phyloP scores from a whole-genome alignment of 2,888 invertebrate species.

The Altica lythri region DNA sequence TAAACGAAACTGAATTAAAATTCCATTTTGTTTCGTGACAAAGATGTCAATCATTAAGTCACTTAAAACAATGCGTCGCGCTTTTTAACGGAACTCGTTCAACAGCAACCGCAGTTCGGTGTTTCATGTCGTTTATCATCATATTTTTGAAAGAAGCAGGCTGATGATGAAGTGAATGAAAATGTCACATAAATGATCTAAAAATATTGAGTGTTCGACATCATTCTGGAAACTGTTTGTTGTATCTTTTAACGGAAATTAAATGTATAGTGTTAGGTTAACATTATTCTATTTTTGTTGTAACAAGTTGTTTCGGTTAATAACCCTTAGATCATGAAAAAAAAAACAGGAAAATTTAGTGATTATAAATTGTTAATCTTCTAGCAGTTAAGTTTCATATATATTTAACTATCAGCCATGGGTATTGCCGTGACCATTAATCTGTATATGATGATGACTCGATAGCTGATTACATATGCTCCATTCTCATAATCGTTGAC shows the following conservation, averaged over 20 bases:
- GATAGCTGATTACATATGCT: constrained; percentile 31
- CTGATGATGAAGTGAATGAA: background rate
- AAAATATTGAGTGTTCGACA: too few relatives aligned
- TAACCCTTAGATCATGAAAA: too few relatives aligned
- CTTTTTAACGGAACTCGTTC: constrained; percentile 26
- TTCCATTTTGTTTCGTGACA: constrained; percentile 54
- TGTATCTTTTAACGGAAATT: too few relatives aligned
- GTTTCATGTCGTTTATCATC: constrained; percentile 6
- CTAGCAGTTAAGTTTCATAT: constrained; percentile 27
- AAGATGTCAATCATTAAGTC: constrained; percentile 56
- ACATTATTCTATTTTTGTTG: too few relatives aligned
- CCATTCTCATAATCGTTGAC: constrained; percentile 32
- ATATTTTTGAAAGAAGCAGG: background rate
- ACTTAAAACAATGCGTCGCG: constrained; percentile 50
- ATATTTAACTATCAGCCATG: constrained; percentile 36
- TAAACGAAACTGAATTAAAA: constrained; percentile 53
- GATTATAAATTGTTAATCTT: too few relatives aligned
- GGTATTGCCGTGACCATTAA: constrained; percentile 42
- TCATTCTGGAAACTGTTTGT: too few relatives aligned
- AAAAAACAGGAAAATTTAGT: too few relatives aligned
- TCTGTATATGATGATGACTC: constrained; percentile 26
- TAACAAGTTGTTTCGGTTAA: background rate
- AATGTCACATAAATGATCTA: background rate
- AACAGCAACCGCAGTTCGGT: constrained; percentile 47
- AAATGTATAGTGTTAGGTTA: too few relatives aligned